phyloP scores from a whole-genome alignment of 2,797 vertebrate species.

The Diglossa cyanea region DNA sequence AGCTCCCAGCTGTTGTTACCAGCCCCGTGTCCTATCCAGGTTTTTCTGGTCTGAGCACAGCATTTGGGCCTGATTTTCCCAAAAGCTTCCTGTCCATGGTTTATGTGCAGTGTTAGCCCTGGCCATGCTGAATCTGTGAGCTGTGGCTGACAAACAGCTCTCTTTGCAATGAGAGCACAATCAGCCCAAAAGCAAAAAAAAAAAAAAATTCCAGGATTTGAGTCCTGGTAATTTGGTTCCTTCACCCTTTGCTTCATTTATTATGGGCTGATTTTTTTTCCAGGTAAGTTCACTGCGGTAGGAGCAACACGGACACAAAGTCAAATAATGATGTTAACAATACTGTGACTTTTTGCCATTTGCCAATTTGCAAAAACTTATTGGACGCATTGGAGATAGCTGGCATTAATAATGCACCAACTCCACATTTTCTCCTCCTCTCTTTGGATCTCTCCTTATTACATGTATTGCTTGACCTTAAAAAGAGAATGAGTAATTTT shows the following conservation, averaged over 20 bases:
- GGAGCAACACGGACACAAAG: neutral
- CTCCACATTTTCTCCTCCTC: neutral
- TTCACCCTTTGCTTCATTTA: neutral
- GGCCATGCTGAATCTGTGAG: neutral
- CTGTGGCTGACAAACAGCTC: neutral
- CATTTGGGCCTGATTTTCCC: neutral
- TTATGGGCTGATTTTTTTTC: neutral
- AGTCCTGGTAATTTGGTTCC: neutral
- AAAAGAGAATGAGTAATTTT: conserved; percentile 25
- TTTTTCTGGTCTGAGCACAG: neutral
- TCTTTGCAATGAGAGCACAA: neutral
- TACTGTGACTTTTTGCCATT: conserved; percentile 1
- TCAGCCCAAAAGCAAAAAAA: neutral
- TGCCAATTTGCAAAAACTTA: neutral
- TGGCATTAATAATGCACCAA: conserved; percentile 23
- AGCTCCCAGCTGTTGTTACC: neutral
- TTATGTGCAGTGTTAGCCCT: neutral
- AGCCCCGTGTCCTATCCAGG: neutral
- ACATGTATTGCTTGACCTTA: conserved; percentile 6
- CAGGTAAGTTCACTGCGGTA: neutral
- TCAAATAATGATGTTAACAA: neutral
- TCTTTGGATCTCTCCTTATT: conserved; percentile 16
- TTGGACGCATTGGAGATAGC: neutral
- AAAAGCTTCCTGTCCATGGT: neutral
- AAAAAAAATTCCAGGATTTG: neutral